Conservation (phyloP, 2,113 vertebrate genomes). For the Ptilonorhynchus violaceus region DNA sequence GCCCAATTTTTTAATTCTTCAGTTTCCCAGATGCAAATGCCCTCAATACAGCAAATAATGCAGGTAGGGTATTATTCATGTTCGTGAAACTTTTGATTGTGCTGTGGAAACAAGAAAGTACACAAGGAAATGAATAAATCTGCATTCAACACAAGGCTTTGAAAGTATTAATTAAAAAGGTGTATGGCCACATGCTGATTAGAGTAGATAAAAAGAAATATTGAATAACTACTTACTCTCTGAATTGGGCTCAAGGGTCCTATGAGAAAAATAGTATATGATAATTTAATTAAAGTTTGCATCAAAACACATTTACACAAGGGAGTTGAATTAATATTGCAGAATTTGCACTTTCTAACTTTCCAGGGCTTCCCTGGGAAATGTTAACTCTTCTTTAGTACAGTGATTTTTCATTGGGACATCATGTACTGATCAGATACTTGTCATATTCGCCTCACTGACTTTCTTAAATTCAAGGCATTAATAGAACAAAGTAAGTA, state of each 20-base stretch:
- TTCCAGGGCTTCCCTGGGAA: neutral
- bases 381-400: neutral
- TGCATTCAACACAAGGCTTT: neutral
- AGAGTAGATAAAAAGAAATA: conserved; percentile 40
- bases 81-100: neutral
- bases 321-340: neutral
- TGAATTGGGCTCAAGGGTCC: conserved; percentile 19
- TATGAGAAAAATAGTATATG: conserved; percentile 45
- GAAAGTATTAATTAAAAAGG: conserved; percentile 56
- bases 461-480: neutral
- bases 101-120: neutral
- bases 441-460: neutral
- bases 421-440: neutral
- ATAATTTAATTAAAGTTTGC: conserved; percentile 57
- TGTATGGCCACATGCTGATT: conserved; percentile 37
- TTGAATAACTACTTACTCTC: conserved; percentile 3
- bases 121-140: conserved; percentile 8
- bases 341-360: neutral
- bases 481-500: neutral
- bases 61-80: neutral
- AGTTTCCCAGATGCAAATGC: neutral
- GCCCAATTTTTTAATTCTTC: neutral
- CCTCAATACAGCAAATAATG: neutral
- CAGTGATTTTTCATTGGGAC: neutral
- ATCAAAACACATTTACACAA: conserved; percentile 33